A percentile compares a stretch with the other conserved stretches of the same genome.
Evolutionary conservation across 2,888 invertebrate genomes (phyloP).

Genomic region (Chrysomela aeneicollis): DNA sequence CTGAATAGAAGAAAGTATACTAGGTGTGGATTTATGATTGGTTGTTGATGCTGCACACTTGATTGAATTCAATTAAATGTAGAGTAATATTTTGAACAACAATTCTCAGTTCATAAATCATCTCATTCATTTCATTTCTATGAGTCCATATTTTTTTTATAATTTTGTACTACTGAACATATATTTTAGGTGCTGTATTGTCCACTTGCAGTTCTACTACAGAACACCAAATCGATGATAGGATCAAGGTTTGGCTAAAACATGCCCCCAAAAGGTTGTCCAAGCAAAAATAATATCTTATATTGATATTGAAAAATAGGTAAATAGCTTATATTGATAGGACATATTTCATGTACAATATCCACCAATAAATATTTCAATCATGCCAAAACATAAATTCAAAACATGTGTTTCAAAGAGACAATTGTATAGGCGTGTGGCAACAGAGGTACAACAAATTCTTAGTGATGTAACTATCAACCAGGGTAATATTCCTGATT

Average conservation of each 20-base stretch:
- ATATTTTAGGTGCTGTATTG: constrained; percentile 1
- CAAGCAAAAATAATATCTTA: constrained; percentile 2
- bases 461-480: constrained; percentile 4
- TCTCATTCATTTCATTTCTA: too few species aligned
- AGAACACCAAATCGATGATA: constrained; percentile 7
- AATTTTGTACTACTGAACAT: background rate
- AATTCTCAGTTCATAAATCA: too few species aligned
- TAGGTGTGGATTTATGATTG: too few species aligned
- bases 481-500: constrained; percentile 6
- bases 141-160: too few species aligned
- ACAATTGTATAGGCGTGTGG: constrained; percentile 8
- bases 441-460: constrained; percentile 10
- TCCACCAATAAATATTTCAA: constrained; percentile 8
- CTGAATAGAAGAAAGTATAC: too few species aligned
- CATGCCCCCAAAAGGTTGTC: constrained; percentile 11
- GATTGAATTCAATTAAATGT: too few species aligned
- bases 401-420: constrained; percentile 6
- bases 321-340: background rate
- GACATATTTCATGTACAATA: background rate
- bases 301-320: too few species aligned
- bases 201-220: constrained; percentile 8
- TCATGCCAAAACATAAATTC: constrained; percentile 4
- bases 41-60: too few species aligned
- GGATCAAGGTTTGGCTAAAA: constrained; percentile 8
- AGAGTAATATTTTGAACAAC: too few species aligned